Evolutionary conservation across 2,113 vertebrate genomes (phyloP).

Genomic region (Aix galericulata): DNA sequence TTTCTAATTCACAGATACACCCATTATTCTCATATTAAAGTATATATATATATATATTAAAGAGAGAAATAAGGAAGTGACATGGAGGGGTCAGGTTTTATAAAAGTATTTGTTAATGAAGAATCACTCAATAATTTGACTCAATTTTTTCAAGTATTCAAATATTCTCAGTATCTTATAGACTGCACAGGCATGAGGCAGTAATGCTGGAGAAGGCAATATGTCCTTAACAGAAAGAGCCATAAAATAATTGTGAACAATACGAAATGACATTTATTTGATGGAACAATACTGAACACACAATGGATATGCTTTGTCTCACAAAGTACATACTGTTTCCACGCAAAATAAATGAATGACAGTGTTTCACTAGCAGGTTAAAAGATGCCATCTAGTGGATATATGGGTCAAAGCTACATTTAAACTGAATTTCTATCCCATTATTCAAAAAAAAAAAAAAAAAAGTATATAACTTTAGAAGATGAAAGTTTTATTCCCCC

Average conservation of each 20-base stretch:
- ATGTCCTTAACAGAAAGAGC: neutral
- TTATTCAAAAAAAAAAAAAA: neutral
- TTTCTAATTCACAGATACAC: neutral
- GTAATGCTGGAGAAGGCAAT: neutral
- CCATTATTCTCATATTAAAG: too few species aligned
- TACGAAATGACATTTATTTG: neutral
- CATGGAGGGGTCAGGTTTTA: neutral
- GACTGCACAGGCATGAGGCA: neutral
- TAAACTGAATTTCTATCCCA: neutral
- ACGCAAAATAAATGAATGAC: neutral
- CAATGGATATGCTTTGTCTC: neutral
- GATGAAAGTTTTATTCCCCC: neutral
- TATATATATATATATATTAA: neutral
- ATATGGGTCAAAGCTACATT: rapidly evolving
- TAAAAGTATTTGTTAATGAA: neutral
- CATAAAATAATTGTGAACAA: neutral
- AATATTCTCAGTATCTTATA: neutral
- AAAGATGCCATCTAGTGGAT: neutral
- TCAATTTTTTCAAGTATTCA: neutral
- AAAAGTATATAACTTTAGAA: neutral
- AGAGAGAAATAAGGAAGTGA: neutral
- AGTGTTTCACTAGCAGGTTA: rapidly evolving
- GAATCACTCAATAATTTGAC: neutral
- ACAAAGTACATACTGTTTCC: neutral
- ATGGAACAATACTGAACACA: neutral